Evolutionary conservation across 2,888 invertebrate genomes (phyloP), one percentile per base, ranked within the genome.

Genomic region (Charanyca ferruginea): DNA sequence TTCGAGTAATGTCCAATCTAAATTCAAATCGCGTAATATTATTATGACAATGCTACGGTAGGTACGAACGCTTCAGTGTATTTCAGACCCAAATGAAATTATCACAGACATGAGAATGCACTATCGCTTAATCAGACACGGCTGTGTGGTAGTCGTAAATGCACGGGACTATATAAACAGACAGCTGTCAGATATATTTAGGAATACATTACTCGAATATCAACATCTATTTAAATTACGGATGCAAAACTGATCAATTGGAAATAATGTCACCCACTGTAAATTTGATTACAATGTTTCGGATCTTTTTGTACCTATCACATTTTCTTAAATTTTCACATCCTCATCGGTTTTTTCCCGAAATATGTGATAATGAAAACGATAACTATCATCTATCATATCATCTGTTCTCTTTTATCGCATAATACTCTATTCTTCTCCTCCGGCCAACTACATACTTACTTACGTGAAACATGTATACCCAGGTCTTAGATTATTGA

Each of bases 101-200:
- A 66, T 62, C 48, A 22, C 62, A 16, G 25, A 76, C 52, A 73
- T 76, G 63, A 59, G 67, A 79, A 72, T 73, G 75, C 79, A 78
- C 66, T 78, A 71, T 66, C 48, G 38, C 38, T 54, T 65, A 73
- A 67, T 70, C 28, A 48, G 45, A 45, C 49, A 32, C 18, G n/a
- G 44, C 20, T 35, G 11, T 41, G 16, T 0, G 13, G 28, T 38
- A 25, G 32, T 18, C 18, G 49, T 45, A 48, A 55, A 65, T 45
- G 35, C 41, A 72, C 35, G 3, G 16, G 32, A 44, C 52, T 49
- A 45, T 35, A 53, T 16, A 52, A 55, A 28, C 13, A 25, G 44
- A 0, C 47, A 18, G 20, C 69, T 42, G 22, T 25, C 47, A 35
- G 22, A 11, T 53, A 28, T 22, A 18, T 42, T 45, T 25, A 51